phyloP scores from a whole-genome alignment of 2,797 vertebrate species.

The Schizopygopsis pylzovi region DNA sequence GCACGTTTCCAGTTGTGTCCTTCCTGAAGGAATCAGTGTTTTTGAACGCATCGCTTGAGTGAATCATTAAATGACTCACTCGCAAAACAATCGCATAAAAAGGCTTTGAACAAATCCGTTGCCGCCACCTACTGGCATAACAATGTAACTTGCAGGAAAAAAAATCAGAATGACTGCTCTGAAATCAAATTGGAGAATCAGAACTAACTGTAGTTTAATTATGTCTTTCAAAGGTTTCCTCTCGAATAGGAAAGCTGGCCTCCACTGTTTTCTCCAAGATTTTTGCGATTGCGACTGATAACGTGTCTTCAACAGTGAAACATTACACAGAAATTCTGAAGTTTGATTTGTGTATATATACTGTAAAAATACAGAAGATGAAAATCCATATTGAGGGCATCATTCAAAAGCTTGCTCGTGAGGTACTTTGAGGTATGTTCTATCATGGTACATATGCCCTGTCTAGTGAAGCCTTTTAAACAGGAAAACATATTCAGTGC shows the following conservation, averaged over 20 bases:
- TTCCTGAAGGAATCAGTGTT: background rate
- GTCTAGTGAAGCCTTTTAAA: background rate
- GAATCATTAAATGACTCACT: background rate
- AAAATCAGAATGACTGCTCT: background rate
- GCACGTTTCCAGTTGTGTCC: background rate
- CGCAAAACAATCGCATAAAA: background rate
- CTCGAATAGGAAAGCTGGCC: background rate
- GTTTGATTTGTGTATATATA: background rate
- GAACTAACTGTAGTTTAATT: too few relatives aligned
- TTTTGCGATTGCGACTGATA: background rate
- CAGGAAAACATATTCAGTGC: conserved; percentile 16
- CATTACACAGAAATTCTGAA: background rate
- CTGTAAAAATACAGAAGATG: background rate
- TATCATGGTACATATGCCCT: background rate
- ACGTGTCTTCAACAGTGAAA: background rate
- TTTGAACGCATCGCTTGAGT: background rate
- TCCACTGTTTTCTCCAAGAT: background rate
- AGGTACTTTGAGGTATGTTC: background rate
- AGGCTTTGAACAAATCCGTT: background rate
- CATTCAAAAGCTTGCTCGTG: background rate
- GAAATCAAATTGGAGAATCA: background rate
- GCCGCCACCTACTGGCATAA: background rate
- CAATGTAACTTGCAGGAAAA: background rate
- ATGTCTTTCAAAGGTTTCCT: background rate
- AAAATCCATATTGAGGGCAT: background rate